Base-by-base conservation (phyloP, 1,140 invertebrate species). In the Teleopsis dalmanni region DNA sequence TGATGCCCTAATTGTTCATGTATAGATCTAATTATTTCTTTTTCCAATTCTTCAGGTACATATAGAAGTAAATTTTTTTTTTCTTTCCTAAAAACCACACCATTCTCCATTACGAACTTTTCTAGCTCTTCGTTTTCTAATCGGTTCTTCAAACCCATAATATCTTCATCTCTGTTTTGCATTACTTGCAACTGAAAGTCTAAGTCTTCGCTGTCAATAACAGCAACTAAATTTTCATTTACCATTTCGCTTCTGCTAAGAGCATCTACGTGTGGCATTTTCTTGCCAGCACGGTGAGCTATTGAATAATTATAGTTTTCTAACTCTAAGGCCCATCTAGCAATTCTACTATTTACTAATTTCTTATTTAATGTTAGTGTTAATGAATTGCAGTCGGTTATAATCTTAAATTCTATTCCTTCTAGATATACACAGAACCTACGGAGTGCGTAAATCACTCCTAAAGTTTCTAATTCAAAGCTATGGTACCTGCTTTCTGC, bases 401-500 rank as follows among this genome's bases (percentile, higher is more conserved):
- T 51, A 14, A 78, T 72, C 41, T 72, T 70, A 51, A 76, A 75
- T 3, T 62, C 41, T 38, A 60, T 72, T 18, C 70, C 72, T 19
- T 72, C 51, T 27, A 80, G 54, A 58, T 76, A 81, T 13, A 64
- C 52, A 45, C 67, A 27, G 51, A 76, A 78, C 37, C 75, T 72
- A 43, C 73, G 62, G 3, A 79, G 55, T 1, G 71, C 46, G 19
- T 37, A 63, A 6, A 76, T 59, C 4, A 78, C 69, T 2, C 75
- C 74, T 21, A 78, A 52, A 27, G 66, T 66, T 62, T 79, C 75
- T 41, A 73, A 53, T 55, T 78, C 69, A 41, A 73, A 74, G 44
- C 61, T 70, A 5, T 49, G 52, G 47, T 74, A 77, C 25, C 70
- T 70, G 16, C 29, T 55, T 59, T 78, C 75, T 21, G 56, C 48